A percentile compares a stretch with the other conserved stretches of the same genome.
phyloP scores from a whole-genome alignment of 2,888 invertebrate genomes.

The Halictus quadricinctus region DNA sequence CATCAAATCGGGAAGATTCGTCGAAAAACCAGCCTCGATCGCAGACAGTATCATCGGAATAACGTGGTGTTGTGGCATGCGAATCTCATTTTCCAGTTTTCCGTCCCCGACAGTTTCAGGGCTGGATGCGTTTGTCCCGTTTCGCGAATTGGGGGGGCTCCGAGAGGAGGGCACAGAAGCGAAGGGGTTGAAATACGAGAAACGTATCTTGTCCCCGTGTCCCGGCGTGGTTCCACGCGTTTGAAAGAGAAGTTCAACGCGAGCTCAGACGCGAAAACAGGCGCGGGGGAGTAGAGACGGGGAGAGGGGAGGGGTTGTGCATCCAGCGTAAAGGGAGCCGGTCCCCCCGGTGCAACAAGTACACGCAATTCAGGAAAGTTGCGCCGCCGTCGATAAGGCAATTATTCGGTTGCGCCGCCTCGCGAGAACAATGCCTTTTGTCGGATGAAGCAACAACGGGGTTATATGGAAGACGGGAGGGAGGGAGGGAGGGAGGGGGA shows the following conservation, averaged over 20 bases:
- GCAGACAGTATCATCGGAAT: not conserved
- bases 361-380: slow-evolving; percentile 70
- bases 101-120: slow-evolving; percentile 24
- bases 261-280: not conserved
- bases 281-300: not conserved
- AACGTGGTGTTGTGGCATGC: slow-evolving; percentile 10
- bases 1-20: too few species aligned
- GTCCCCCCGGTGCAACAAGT: slow-evolving; percentile 65
- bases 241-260: slow-evolving; percentile 50
- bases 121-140: not conserved
- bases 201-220: slow-evolving; percentile 53
- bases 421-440: slow-evolving; percentile 69
- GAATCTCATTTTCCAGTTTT: slow-evolving; percentile 55
- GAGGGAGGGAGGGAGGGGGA: not conserved
- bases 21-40: too few species aligned
- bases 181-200: slow-evolving; percentile 63
- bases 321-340: slow-evolving; percentile 51
- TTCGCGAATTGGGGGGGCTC: too few species aligned
- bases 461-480: slow-evolving; percentile 55
- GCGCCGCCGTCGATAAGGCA: slow-evolving; percentile 68
- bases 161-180: not conserved
- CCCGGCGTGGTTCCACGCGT: slow-evolving; percentile 54
- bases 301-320: slow-evolving; percentile 19
- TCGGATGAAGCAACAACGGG: slow-evolving; percentile 59
- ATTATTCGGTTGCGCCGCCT: slow-evolving; percentile 67